phyloP scores from a whole-genome alignment of 2,888 invertebrate genomes.

The Neoitamus cyanurus region DNA sequence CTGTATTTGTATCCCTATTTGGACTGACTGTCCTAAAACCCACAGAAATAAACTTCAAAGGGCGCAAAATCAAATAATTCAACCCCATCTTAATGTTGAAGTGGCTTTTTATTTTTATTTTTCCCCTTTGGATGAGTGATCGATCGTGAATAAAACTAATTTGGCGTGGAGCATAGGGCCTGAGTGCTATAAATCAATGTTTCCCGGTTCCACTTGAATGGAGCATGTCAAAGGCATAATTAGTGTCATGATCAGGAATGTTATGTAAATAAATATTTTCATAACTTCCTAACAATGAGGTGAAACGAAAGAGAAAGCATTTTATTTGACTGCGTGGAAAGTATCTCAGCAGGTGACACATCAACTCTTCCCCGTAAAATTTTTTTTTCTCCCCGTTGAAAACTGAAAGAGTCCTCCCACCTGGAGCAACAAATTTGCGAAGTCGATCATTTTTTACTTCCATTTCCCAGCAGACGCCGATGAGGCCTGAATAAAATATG shows the following conservation, averaged over 20 bases:
- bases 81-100: too few relatives aligned
- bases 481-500: slow-evolving; percentile 33
- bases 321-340: neutral
- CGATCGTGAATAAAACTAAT: neutral
- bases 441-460: slow-evolving; percentile 35
- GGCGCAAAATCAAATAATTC: too few relatives aligned
- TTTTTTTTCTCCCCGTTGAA: neutral
- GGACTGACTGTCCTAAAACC: too few relatives aligned
- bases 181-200: neutral
- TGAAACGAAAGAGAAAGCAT: neutral
- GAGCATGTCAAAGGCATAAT: neutral
- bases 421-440: slow-evolving; percentile 25
- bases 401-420: neutral
- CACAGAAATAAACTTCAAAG: too few relatives aligned
- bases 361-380: neutral
- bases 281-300: neutral
- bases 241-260: neutral
- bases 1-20: too few relatives aligned
- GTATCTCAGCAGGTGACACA: neutral
- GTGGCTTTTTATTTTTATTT: too few relatives aligned
- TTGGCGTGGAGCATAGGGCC: neutral
- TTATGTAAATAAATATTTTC: neutral
- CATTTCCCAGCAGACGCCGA: neutral
- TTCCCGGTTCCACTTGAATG: neutral
- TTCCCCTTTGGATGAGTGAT: too few relatives aligned